A percentile compares a stretch with the other conserved stretches of the same genome.
Conservation (phyloP, 2,888 invertebrate species). For the Volucella inflata region DNA sequence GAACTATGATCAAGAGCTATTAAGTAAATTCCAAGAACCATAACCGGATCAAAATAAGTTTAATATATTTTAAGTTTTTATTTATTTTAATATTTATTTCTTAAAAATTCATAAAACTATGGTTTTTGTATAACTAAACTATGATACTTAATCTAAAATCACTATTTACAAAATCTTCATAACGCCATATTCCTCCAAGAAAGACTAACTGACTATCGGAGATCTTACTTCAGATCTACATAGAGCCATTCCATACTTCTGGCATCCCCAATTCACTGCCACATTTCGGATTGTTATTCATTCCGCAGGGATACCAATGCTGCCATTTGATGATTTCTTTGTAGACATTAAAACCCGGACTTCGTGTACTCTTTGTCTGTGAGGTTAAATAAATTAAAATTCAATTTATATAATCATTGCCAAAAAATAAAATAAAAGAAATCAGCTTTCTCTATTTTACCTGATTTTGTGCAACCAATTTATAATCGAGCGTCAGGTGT, state of each 20-base stretch:
- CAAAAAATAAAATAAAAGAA: slow-evolving; percentile 27
- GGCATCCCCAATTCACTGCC: slow-evolving; percentile 81
- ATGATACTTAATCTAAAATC: not conserved
- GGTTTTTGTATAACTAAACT: not conserved
- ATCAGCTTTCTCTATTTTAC: slow-evolving; percentile 75
- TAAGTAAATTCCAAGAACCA: too few species aligned
- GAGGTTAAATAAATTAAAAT: slow-evolving; percentile 8
- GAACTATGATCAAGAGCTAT: too few species aligned
- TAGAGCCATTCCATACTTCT: slow-evolving; percentile 79
- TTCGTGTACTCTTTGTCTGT: slow-evolving; percentile 83
- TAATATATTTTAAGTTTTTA: too few species aligned
- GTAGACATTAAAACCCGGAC: slow-evolving; percentile 85
- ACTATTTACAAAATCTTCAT: slow-evolving; percentile 55
- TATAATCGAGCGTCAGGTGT: slow-evolving; percentile 84
- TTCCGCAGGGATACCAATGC: slow-evolving; percentile 83
- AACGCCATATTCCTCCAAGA: not conserved
- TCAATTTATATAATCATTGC: slow-evolving; percentile 10
- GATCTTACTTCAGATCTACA: slow-evolving; percentile 73
- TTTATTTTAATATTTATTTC: not conserved
- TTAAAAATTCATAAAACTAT: not conserved
- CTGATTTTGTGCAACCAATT: slow-evolving; percentile 85
- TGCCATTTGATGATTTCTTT: slow-evolving; percentile 84
- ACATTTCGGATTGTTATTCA: slow-evolving; percentile 78
- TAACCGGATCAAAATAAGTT: too few species aligned
- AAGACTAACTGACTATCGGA: not conserved